A percentile compares a stretch with the other conserved stretches of the same genome.
Conservation (phyloP, 64 coral and sea anemone genomes). For the Pocillopora verrucosa region DNA sequence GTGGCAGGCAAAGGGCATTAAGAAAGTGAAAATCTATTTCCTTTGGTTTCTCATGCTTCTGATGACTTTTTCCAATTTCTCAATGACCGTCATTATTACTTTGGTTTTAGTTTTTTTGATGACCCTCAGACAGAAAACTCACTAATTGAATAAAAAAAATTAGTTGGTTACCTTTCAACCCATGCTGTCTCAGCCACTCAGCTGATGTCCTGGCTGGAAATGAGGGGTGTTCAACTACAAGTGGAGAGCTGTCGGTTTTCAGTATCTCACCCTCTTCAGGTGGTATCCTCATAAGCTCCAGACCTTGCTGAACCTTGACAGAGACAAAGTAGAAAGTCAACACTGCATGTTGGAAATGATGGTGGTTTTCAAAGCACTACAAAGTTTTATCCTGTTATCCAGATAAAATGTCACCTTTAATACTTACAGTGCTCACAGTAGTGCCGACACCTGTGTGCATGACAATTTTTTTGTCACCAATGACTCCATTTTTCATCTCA, state of each 20-base stretch:
- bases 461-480: slow-evolving; percentile 61
- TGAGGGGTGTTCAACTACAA: slow-evolving; percentile 93
- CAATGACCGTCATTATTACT: too few relatives aligned
- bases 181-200: slow-evolving; percentile 94
- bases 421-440: slow-evolving; percentile 38
- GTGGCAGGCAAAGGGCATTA: too few relatives aligned
- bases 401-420: not conserved
- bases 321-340: not conserved
- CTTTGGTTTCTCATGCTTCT: too few relatives aligned
- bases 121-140: too few relatives aligned
- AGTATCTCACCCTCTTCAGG: slow-evolving; percentile 21
- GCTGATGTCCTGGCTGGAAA: slow-evolving; percentile 95
- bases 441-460: slow-evolving; percentile 2
- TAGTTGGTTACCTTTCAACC: slow-evolving; percentile 72
- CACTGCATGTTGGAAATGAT: not conserved
- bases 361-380: not conserved
- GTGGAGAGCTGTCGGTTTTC: slow-evolving; percentile 67
- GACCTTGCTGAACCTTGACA: slow-evolving; percentile 38
- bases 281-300: slow-evolving; percentile 51
- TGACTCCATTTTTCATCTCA: slow-evolving; percentile 69
- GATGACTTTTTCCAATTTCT: too few relatives aligned
- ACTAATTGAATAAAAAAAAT: too few relatives aligned
- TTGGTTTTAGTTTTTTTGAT: too few relatives aligned
- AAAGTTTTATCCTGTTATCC: not conserved
- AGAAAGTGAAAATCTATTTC: too few relatives aligned